Evolutionary conservation across 2,888 invertebrate species (phyloP), one percentile per base, ranked within the genome.

Genomic region (Orchesella flavescens): DNA sequence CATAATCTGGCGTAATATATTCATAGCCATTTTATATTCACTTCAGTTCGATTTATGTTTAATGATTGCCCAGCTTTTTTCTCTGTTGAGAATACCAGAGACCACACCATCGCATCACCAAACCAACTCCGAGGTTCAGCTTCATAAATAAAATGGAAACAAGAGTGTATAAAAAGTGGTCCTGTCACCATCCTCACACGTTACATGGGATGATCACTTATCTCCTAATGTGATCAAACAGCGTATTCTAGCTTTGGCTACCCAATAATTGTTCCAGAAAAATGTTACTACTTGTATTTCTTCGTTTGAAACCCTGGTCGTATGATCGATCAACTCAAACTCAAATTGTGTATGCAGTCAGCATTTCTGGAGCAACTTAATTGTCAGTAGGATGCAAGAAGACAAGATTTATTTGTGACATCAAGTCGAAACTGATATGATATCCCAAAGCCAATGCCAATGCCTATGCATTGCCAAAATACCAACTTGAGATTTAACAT

Each of bases 101-200:
- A 4, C 34, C 34, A 34, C 7, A 34, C 34, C 34, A 4, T 4
- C 34, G 7, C n/a, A 34, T 7, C 7, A 34, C 7, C 3, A 34
- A 7, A 34, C 34, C 34, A 69, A 69, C 78, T 59, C 71, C 71
- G 49, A 24, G 61, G 53, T 13, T 46, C 69, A 68, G 15, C 76
- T 69, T 78, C 61, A 69, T 49, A 78, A 78, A 61, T 78, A 71
- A 78, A 66, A 43, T 21, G 44, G 23, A 19, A 74, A 78, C 71
- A 49, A 71, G 71, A 10, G n/a, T 71, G 34, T 23, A 49, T 3
- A 78, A 77, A 78, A 76, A 78, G 78, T 78, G 78, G 78, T 78
- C 71, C 71, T 78, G 78, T 78, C 78, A 78, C 78, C 78, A 59
- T 49, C 57, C 78, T 78, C 69, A 69, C 71, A 71, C 78, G 78